Evolutionary conservation across 2,113 vertebrate species (phyloP).

Genomic region (Pseudopodoces humilis): DNA sequence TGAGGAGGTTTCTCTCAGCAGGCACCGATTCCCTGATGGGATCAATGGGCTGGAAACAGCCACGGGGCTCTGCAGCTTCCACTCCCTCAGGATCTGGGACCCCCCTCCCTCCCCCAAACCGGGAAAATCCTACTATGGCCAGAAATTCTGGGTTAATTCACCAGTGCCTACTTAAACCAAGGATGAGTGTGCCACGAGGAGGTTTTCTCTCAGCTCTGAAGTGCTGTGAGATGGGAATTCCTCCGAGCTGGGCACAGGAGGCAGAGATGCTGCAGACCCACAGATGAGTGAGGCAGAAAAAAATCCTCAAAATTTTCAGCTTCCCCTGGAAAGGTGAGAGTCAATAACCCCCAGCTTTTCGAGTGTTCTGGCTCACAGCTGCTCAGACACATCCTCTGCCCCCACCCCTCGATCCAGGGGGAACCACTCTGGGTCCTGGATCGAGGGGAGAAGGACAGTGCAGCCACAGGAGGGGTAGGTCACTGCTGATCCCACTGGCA

Average conservation of each 20-base stretch:
- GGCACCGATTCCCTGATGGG: not conserved
- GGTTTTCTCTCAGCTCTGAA: not conserved
- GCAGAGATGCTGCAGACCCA: not conserved
- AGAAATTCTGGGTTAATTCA: not conserved
- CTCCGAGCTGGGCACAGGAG: not conserved
- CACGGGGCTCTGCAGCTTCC: not conserved
- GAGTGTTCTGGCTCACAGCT: not conserved
- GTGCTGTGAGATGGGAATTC: not conserved
- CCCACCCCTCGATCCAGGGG: not conserved
- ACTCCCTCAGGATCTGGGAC: not conserved
- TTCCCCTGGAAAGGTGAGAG: not conserved
- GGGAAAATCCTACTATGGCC: accelerated
- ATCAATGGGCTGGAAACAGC: not conserved
- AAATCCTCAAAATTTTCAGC: not conserved
- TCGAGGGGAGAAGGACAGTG: not conserved
- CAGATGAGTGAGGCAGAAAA: not conserved
- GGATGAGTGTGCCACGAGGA: not conserved
- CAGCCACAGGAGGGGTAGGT: not conserved
- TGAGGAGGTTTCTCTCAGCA: not conserved
- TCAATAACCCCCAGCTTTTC: not conserved
- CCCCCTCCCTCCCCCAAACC: too few species aligned
- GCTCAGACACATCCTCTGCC: not conserved
- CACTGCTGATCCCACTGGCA: not conserved
- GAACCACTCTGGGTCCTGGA: not conserved
- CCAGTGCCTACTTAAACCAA: not conserved